These are phyloP conservation scores for Corvus moneduloides DNA, from an alignment of 2,113 vertebrate species.

Conservation along the genomic window DNA sequence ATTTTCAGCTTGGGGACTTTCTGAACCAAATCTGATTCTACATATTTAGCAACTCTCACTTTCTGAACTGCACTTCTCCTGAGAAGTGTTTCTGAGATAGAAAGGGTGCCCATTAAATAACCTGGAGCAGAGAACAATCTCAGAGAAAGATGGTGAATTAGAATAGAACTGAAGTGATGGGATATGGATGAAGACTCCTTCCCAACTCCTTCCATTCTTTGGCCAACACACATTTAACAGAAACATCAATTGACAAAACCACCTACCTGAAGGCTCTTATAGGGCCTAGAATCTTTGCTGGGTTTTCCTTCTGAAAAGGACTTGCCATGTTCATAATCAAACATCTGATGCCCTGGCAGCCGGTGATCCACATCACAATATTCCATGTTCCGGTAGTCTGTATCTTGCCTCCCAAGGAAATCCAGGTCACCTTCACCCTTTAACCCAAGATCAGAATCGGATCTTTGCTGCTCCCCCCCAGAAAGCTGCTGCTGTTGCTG, in stretches of 20 bases:
- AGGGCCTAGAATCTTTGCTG: conserved; percentile 73
- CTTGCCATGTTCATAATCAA: conserved; percentile 84
- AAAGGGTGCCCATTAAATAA: not conserved
- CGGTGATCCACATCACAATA: conserved; percentile 95
- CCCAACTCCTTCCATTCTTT: not conserved
- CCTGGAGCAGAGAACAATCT: not conserved
- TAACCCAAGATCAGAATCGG: conserved; percentile 64
- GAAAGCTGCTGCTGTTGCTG: conserved; percentile 70
- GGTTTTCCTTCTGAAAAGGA: conserved; percentile 78
- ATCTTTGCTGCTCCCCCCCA: conserved; percentile 68
- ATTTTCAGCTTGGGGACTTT: not conserved
- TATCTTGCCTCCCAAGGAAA: conserved; percentile 80
- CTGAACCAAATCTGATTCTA: not conserved
- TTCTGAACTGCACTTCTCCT: not conserved
- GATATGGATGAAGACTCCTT: not conserved
- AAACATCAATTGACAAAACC: not conserved
- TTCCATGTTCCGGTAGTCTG: conserved; percentile 88
- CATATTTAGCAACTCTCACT: not conserved
- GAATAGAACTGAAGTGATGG: not conserved
- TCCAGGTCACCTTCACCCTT: conserved; percentile 76
- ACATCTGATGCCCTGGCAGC: conserved; percentile 79
- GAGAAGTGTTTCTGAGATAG: not conserved
- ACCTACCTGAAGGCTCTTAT: conserved; percentile 77
- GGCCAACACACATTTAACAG: not conserved
- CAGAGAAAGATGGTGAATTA: not conserved